Evolutionary conservation across 2,888 invertebrate genomes (phyloP).

Genomic region (Phanerotoma sp.): DNA sequence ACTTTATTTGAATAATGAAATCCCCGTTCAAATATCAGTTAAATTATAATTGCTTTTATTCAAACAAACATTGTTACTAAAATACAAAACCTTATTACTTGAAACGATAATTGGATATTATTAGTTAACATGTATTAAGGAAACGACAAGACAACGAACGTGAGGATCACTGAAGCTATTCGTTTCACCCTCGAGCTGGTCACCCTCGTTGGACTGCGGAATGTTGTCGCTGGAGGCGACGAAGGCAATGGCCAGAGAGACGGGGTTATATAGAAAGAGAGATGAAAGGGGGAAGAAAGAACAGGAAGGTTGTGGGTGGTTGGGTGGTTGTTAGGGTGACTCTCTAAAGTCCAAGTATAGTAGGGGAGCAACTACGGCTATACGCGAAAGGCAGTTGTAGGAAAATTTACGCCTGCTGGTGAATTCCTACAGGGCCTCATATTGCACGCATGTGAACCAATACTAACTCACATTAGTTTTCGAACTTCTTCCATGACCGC

Average conservation of each 20-base stretch:
- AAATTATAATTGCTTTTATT: no score
- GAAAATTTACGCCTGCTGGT: slow-evolving; percentile 52
- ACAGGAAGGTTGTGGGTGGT: slow-evolving; percentile 39
- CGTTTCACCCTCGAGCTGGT: slow-evolving; percentile 42
- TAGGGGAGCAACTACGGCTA: slow-evolving; percentile 41
- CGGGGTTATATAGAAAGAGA: slow-evolving; percentile 35
- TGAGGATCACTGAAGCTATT: slow-evolving; percentile 54
- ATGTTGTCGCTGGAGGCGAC: slow-evolving; percentile 56
- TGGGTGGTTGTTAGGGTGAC: slow-evolving; percentile 46
- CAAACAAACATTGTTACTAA: no score
- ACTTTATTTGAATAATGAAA: no score
- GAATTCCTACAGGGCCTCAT: slow-evolving; percentile 54
- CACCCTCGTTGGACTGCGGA: slow-evolving; percentile 53
- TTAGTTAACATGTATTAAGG: background rate
- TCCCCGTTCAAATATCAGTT: no score
- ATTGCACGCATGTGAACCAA: slow-evolving; percentile 41
- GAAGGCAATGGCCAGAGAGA: slow-evolving; percentile 46
- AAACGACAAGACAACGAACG: slow-evolving; percentile 32
- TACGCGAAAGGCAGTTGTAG: slow-evolving; percentile 31
- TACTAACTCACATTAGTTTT: slow-evolving; percentile 24
- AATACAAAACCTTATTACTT: no score
- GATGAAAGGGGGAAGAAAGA: slow-evolving; percentile 35
- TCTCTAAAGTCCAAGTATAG: slow-evolving; percentile 55
- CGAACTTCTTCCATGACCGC: slow-evolving; percentile 43
- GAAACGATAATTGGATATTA: background rate